These are phyloP conservation scores for Gambelia wislizenii DNA, from an alignment of 2,797 vertebrate species.

Conservation along the genomic window DNA sequence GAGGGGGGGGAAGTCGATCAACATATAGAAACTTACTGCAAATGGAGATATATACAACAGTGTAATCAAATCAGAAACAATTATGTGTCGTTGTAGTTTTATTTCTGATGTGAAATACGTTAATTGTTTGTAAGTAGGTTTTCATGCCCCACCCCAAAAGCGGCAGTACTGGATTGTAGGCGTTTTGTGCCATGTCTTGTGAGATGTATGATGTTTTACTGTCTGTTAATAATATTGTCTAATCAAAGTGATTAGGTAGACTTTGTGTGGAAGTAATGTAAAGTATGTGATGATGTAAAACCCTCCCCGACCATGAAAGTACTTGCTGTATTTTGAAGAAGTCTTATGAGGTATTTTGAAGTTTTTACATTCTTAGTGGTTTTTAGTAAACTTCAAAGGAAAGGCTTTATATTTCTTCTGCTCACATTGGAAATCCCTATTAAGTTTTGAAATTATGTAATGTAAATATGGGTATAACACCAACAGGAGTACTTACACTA, in stretches of 20 bases:
- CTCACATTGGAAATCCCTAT: constrained; percentile 62
- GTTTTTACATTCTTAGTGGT: constrained; percentile 73
- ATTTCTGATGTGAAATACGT: constrained; percentile 77
- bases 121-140: constrained; percentile 73
- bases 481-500: constrained; percentile 71
- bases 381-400: constrained; percentile 74
- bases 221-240: constrained; percentile 79
- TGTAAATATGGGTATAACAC: constrained; percentile 68
- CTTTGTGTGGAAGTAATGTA: constrained; percentile 72
- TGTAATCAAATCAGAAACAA: constrained; percentile 67
- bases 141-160: constrained; percentile 69
- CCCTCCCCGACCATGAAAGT: constrained; percentile 55
- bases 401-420: constrained; percentile 73
- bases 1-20: constrained; percentile 11
- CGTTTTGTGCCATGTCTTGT: constrained; percentile 79
- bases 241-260: constrained; percentile 76
- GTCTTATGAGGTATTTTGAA: constrained; percentile 71
- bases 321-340: constrained; percentile 71
- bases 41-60: constrained; percentile 63
- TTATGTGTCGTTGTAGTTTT: constrained; percentile 74
- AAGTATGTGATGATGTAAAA: constrained; percentile 64
- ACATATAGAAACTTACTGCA: constrained; percentile 63
- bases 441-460: constrained; percentile 72
- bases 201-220: constrained; percentile 74
- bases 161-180: constrained; percentile 74